Evolutionary conservation across 2,888 invertebrate species (phyloP).

Genomic region (Drosophila gaucha): DNA sequence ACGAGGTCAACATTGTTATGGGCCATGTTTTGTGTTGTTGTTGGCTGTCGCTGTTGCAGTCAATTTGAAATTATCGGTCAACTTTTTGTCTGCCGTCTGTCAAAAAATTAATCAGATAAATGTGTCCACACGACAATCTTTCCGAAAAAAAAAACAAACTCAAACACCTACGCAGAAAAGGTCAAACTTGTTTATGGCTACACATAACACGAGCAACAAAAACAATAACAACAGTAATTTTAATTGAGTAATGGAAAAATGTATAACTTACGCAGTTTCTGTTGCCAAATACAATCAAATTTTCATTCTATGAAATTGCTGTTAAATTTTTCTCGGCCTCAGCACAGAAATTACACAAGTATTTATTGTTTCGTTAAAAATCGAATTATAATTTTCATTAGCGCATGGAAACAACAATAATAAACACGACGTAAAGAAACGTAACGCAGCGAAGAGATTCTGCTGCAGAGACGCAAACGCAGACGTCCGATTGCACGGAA

Average conservation of each 20-base stretch:
- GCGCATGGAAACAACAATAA: constrained; percentile 6
- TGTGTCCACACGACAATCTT: constrained; percentile 56
- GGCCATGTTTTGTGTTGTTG: constrained; percentile 53
- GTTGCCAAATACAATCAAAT: constrained; percentile 14
- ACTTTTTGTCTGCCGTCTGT: constrained; percentile 75
- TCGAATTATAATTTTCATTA: constrained; percentile 7
- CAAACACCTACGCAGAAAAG: constrained; percentile 55
- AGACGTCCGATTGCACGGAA: constrained; percentile 66
- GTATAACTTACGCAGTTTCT: constrained; percentile 48
- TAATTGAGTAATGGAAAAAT: constrained; percentile 48
- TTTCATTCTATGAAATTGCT: constrained; percentile 8
- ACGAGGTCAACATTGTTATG: constrained; percentile 73
- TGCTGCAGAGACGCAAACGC: constrained; percentile 44
- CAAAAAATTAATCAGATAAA: constrained; percentile 77
- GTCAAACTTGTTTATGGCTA: constrained; percentile 56
- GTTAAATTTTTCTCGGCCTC: constrained; percentile 4
- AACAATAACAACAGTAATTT: neutral
- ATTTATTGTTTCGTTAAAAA: constrained; percentile 49
- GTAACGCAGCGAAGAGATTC: constrained; percentile 15
- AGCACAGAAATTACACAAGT: constrained; percentile 40
- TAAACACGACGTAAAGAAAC: constrained; percentile 12
- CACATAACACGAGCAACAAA: constrained; percentile 26
- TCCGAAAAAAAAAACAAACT: constrained; percentile 2
- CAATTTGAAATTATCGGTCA: constrained; percentile 78
- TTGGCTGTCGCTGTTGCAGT: constrained; percentile 52